Conservation (phyloP, 1,140 invertebrate genomes). For the Pygmarrhopalites habei region DNA sequence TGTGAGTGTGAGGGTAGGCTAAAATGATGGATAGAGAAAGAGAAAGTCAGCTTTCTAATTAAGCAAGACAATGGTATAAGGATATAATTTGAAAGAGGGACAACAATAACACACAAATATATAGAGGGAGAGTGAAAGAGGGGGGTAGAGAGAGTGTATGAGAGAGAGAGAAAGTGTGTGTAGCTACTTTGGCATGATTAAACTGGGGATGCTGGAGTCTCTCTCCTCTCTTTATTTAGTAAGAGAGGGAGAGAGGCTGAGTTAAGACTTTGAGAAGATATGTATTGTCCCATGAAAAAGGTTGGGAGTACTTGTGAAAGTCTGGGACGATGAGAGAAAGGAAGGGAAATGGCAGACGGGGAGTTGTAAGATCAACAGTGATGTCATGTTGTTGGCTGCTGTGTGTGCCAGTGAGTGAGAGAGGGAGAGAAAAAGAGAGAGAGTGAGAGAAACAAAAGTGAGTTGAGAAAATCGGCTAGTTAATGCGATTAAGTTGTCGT, state of each 20-base stretch:
- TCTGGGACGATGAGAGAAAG: background rate
- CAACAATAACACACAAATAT: background rate
- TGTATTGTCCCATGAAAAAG: background rate
- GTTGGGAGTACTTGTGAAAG: background rate
- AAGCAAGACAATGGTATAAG: slow-evolving; percentile 7
- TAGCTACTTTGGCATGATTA: too few relatives aligned
- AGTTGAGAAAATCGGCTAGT: slow-evolving; percentile 39
- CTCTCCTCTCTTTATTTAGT: too few relatives aligned
- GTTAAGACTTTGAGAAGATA: too few relatives aligned
- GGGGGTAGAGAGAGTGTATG: too few relatives aligned
- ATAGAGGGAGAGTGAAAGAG: background rate
- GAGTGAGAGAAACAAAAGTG: slow-evolving; percentile 34
- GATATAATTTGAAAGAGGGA: slow-evolving; percentile 1
- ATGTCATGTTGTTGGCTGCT: slow-evolving; percentile 19
- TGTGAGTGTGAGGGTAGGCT: background rate
- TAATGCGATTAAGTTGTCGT: slow-evolving; percentile 39
- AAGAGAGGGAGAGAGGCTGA: too few relatives aligned
- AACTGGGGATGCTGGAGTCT: too few relatives aligned
- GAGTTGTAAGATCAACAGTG: slow-evolving; percentile 30
- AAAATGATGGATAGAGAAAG: background rate
- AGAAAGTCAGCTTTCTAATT: slow-evolving; percentile 14
- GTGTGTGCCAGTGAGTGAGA: too few relatives aligned
- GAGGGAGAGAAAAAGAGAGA: too few relatives aligned
- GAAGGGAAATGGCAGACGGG: background rate
- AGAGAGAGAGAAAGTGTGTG: too few relatives aligned